Conservation (phyloP, 2,113 vertebrate species). For the Erinaceus europaeus region DNA sequence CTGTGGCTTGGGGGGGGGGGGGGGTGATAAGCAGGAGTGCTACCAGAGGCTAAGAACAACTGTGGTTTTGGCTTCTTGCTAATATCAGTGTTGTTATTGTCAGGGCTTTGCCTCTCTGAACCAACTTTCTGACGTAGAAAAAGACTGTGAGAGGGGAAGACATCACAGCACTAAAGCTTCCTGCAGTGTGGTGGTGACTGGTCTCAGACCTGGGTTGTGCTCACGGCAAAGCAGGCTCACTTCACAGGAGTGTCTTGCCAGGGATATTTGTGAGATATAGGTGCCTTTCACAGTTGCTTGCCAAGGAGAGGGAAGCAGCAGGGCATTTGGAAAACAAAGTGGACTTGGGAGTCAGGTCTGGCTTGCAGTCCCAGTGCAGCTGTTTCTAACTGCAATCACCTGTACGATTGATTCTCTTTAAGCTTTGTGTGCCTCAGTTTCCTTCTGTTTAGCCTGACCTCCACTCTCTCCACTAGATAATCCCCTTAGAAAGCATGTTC, state of each 20-base stretch:
- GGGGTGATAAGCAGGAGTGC: background rate
- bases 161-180: no score
- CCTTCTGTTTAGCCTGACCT: background rate
- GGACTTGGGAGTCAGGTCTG: background rate
- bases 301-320: background rate
- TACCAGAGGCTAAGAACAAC: background rate
- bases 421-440: background rate
- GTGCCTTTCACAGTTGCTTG: background rate
- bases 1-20: no score
- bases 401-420: background rate
- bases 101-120: no score
- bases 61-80: fast-evolving
- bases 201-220: no score
- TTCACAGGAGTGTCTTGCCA: no score
- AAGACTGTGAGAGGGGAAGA: no score
- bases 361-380: background rate
- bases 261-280: background rate
- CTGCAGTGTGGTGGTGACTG: no score
- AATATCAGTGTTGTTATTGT: no score
- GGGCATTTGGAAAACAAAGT: background rate
- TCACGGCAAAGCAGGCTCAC: no score
- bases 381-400: background rate
- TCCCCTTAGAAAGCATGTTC: background rate
- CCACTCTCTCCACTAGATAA: background rate
- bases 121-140: no score